These are phyloP conservation scores for Drosophila austrosaltans DNA, from an alignment of 2,888 invertebrate species.

Conservation along the genomic window DNA sequence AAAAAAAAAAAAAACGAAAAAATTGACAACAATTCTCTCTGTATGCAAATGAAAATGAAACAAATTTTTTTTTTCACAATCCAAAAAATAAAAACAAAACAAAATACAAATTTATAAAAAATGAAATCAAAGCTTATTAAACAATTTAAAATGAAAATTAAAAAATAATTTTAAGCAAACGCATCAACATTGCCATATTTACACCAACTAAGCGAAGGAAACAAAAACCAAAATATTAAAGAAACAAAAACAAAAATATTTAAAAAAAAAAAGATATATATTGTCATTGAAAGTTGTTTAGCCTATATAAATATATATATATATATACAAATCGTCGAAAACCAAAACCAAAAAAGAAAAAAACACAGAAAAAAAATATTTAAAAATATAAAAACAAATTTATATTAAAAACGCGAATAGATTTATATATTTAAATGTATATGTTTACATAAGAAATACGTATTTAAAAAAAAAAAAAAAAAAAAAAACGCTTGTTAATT, in stretches of 20 bases:
- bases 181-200: slow-evolving; percentile 13
- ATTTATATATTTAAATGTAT: neutral
- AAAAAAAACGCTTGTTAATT: neutral
- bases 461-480: neutral
- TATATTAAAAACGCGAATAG: neutral
- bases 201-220: slow-evolving; percentile 8
- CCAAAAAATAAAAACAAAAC: neutral
- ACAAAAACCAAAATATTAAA: neutral
- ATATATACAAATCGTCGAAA: neutral
- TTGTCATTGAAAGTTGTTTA: slow-evolving; percentile 8
- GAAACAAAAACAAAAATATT: neutral
- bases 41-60: slow-evolving; percentile 23
- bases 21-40: neutral
- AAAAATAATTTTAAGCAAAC: slow-evolving; percentile 6
- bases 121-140: slow-evolving; percentile 8
- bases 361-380: neutral
- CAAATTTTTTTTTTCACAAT: slow-evolving; percentile 4
- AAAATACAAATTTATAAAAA: too few species aligned
- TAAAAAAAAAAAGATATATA: slow-evolving; percentile 5
- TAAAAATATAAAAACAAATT: neutral
- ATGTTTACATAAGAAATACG: neutral
- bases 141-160: neutral
- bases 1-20: neutral
- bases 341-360: neutral
- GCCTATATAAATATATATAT: slow-evolving; percentile 2